Conservation (phyloP, 2,113 vertebrate genomes). For the Tragulus kanchil region DNA sequence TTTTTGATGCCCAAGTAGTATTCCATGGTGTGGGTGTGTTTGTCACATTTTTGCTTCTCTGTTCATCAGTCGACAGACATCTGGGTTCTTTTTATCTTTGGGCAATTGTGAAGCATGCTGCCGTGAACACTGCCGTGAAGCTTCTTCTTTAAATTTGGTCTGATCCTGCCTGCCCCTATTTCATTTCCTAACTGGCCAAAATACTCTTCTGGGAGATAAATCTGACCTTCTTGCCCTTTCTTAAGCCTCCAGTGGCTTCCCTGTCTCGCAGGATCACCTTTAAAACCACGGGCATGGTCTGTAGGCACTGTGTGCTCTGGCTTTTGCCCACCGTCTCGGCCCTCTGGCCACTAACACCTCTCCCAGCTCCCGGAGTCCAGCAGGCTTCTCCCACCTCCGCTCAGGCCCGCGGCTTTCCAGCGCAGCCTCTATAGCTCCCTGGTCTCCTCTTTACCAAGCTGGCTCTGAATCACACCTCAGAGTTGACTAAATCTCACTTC, state of each 20-base stretch:
- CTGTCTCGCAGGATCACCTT: neutral
- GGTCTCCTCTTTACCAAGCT: neutral
- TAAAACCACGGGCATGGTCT: rapidly evolving
- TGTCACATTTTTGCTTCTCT: rapidly evolving
- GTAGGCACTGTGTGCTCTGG: rapidly evolving
- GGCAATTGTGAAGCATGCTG: rapidly evolving
- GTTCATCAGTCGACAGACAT: rapidly evolving
- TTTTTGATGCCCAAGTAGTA: neutral
- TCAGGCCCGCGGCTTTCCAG: rapidly evolving
- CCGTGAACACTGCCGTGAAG: rapidly evolving
- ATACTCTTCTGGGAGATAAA: neutral
- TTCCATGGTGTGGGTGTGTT: rapidly evolving
- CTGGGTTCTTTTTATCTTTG: rapidly evolving
- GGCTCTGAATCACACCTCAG: too few species aligned
- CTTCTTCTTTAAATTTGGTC: too few species aligned
- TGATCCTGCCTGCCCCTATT: neutral
- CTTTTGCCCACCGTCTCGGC: rapidly evolving
- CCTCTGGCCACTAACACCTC: rapidly evolving
- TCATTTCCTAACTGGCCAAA: neutral
- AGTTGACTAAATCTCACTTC: neutral
- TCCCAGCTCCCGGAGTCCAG: neutral
- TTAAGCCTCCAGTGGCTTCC: neutral
- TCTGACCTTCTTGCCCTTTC: neutral
- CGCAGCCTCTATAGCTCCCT: too few species aligned
- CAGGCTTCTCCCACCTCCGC: rapidly evolving